Conservation (phyloP, 2,797 vertebrate genomes). For the Sternarchorhynchus goeldii region DNA sequence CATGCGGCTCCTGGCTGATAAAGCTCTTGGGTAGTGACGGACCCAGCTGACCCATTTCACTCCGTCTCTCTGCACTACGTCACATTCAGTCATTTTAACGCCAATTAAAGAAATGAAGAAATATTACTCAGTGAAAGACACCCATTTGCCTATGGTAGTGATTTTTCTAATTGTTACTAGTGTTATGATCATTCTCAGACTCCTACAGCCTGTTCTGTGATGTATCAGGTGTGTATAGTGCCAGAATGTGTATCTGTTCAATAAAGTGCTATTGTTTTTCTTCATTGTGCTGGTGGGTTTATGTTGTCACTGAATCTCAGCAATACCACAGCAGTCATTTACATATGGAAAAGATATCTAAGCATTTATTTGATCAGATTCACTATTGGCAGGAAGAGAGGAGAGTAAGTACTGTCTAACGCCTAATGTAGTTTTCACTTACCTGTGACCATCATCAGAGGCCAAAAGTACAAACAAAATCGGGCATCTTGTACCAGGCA, state of each 20-base stretch:
- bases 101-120: too few relatives aligned
- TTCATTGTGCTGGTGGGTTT: neutral
- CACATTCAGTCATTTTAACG: too few relatives aligned
- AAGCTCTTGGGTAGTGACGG: slow-evolving; percentile 18
- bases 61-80: neutral
- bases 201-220: too few relatives aligned
- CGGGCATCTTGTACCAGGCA: slow-evolving; percentile 27
- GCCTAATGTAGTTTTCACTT: too few relatives aligned
- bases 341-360: neutral
- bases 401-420: neutral
- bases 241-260: too few relatives aligned
- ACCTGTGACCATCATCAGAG: neutral
- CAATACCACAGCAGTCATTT: neutral
- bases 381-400: neutral
- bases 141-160: neutral
- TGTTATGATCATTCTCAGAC: too few relatives aligned
- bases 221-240: too few relatives aligned
- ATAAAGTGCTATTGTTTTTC: neutral
- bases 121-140: too few relatives aligned
- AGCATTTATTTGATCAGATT: neutral
- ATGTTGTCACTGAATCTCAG: too few relatives aligned
- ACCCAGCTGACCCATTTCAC: neutral
- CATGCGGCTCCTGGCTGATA: slow-evolving; percentile 69
- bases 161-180: too few relatives aligned
- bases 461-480: neutral